Conservation (phyloP, 2,888 invertebrate genomes). For the Ophion costatus region DNA sequence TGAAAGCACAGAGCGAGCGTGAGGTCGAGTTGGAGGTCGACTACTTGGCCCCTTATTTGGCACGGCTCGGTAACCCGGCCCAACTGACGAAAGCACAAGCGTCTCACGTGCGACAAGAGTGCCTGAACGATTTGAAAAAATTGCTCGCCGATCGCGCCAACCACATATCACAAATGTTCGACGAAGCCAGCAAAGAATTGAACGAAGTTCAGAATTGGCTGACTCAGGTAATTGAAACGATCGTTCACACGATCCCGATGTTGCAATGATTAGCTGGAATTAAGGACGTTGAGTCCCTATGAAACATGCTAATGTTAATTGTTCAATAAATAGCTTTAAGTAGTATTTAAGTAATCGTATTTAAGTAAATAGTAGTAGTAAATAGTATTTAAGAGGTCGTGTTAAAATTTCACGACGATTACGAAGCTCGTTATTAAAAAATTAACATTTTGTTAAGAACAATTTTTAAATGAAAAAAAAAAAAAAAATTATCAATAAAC, state of each 20-base stretch:
- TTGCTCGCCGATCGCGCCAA: conserved; percentile 87
- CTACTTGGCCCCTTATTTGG: conserved; percentile 87
- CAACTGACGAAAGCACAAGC: conserved; percentile 84
- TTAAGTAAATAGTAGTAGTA: no score
- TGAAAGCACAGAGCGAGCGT: conserved; percentile 85
- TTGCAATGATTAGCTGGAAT: background rate
- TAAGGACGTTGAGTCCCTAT: no score
- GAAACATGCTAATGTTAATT: no score
- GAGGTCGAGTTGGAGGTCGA: conserved; percentile 88
- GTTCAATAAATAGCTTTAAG: no score
- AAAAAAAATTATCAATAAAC: no score
- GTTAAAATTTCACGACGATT: no score
- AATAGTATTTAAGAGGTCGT: no score
- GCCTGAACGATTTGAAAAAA: conserved; percentile 88
- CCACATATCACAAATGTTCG: conserved; percentile 87
- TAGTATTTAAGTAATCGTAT: no score
- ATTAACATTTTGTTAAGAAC: no score
- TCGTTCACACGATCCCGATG: background rate
- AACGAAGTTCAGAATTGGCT: conserved; percentile 86
- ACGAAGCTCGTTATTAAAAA: no score
- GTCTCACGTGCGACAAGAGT: conserved; percentile 85
- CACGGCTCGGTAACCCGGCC: conserved; percentile 85
- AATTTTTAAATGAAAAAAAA: no score
- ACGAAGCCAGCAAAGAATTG: conserved; percentile 85
- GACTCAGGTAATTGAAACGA: conserved; percentile 73